phyloP scores from a whole-genome alignment of 2,113 vertebrate species.

The Synodontis membranacea region DNA sequence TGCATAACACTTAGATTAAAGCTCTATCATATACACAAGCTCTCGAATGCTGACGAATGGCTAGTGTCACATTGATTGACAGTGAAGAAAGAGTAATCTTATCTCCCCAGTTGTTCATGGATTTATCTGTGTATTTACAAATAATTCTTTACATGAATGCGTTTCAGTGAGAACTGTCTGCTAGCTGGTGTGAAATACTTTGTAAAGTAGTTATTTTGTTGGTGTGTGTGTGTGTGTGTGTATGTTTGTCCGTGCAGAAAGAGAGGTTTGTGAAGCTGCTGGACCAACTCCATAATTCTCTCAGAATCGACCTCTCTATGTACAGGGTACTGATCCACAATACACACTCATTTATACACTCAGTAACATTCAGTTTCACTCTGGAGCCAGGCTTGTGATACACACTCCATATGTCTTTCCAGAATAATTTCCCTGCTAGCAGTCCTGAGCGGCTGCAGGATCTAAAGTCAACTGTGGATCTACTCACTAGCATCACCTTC shows the following conservation, averaged over 20 bases:
- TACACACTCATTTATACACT: neutral
- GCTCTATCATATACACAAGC: neutral
- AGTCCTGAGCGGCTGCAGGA: slow-evolving; percentile 94
- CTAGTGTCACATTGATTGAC: neutral
- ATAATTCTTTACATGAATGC: neutral
- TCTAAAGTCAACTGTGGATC: slow-evolving; percentile 96
- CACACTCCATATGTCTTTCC: slow-evolving; percentile 38
- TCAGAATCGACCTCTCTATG: slow-evolving; percentile 97
- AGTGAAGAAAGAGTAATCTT: neutral
- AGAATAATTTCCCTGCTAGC: slow-evolving; percentile 99
- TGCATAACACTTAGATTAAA: neutral
- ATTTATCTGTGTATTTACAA: neutral
- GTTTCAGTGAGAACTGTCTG: neutral
- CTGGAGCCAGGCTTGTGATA: neutral
- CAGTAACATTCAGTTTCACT: neutral
- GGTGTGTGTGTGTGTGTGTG: slow-evolving; percentile 34
- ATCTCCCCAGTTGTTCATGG: neutral
- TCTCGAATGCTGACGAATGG: neutral
- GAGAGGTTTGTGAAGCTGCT: slow-evolving; percentile 96
- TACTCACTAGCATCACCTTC: slow-evolving; percentile 98
- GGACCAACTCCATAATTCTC: slow-evolving; percentile 95
- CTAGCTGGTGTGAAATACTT: neutral
- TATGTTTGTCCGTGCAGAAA: slow-evolving; percentile 77
- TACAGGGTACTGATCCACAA: slow-evolving; percentile 81
- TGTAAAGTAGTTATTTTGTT: neutral